Evolutionary conservation across 1,140 invertebrate genomes (phyloP), one percentile per base, ranked within the genome.

Genomic region (Gonioctena quinquepunctata): DNA sequence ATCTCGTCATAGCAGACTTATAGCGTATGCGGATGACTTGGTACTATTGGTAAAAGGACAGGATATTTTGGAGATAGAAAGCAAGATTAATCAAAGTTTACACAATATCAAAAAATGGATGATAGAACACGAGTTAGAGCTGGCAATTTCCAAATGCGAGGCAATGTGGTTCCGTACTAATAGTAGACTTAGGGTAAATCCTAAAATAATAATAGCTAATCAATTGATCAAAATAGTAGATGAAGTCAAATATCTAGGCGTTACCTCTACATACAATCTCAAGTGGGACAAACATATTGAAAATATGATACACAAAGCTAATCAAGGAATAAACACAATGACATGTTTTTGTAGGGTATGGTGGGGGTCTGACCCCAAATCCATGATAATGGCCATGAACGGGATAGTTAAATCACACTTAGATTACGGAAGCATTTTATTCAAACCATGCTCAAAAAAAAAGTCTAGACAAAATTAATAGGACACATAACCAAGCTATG

Each of bases 21-120:
- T 71, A 18, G 48, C 64, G 11, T 75, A 73, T 50, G 73, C 66
- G 1, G 71, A 75, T 52, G 70, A 72, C 27, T 16, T 72, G 5
- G 54, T 50, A 5, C 1, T 75, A 13, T 18, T 57, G 11, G 18
- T 27, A 23, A 67, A 63, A 42, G 64, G 73, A 6, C n/a, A 54
- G 2, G 18, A 54, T 18, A 18, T 22, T 19, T 18, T n/a, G 2
- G 18, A 2, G 7, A 54, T 18, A 11, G 18, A 8, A 3, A 7
- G 8, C 13, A 54, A 7, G 8, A 54, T 54, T 21, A 54, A 54
- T 22, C 50, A 54, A 5, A 54, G 18, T 7, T 25, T 42, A 48
- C 28, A 28, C 6, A 13, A 48, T 21, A 18, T 48, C n/a, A 11
- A 19, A 6, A 21, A 27, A 11, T 67, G 26, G 18, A 23, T 63